These are phyloP conservation scores for Myocastor coypus DNA, from an alignment of 2,113 vertebrate genomes.

Conservation along the genomic window DNA sequence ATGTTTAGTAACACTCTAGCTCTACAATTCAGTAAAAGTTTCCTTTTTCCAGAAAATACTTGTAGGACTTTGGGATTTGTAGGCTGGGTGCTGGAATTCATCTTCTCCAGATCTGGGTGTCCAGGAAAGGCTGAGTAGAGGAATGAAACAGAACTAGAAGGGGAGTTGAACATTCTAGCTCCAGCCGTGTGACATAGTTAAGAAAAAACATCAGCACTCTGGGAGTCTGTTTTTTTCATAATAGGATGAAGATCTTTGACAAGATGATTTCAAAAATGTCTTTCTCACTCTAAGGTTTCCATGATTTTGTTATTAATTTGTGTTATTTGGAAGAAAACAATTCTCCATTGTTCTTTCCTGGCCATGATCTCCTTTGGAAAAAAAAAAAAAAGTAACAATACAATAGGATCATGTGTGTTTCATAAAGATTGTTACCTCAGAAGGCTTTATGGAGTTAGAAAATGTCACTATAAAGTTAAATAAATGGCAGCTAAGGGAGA, in stretches of 20 bases:
- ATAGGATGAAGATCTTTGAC: slow-evolving; percentile 58
- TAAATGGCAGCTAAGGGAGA: slow-evolving; percentile 78
- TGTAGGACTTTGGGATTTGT: background rate
- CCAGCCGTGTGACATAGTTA: background rate
- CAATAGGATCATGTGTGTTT: slow-evolving; percentile 82
- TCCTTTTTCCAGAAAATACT: background rate
- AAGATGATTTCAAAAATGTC: slow-evolving; percentile 53
- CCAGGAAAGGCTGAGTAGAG: background rate
- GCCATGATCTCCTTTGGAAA: slow-evolving; percentile 60
- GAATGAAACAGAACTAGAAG: background rate
- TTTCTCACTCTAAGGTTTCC: slow-evolving; percentile 58
- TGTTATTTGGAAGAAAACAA: slow-evolving; percentile 73
- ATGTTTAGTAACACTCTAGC: background rate
- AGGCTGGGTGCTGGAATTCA: background rate
- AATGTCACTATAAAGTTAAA: slow-evolving; percentile 82
- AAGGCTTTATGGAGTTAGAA: slow-evolving; percentile 79
- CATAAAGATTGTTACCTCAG: slow-evolving; percentile 80
- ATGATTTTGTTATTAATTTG: slow-evolving; percentile 75
- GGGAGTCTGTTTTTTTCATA: background rate
- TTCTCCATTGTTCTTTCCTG: slow-evolving; percentile 79
- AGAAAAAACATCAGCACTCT: background rate
- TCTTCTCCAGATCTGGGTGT: background rate
- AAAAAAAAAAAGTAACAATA: slow-evolving; percentile 59
- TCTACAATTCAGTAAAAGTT: background rate
- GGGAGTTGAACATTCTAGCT: background rate